Base-by-base conservation (phyloP, 23 tunicate species). In the Clavelina lepadiformis region DNA sequence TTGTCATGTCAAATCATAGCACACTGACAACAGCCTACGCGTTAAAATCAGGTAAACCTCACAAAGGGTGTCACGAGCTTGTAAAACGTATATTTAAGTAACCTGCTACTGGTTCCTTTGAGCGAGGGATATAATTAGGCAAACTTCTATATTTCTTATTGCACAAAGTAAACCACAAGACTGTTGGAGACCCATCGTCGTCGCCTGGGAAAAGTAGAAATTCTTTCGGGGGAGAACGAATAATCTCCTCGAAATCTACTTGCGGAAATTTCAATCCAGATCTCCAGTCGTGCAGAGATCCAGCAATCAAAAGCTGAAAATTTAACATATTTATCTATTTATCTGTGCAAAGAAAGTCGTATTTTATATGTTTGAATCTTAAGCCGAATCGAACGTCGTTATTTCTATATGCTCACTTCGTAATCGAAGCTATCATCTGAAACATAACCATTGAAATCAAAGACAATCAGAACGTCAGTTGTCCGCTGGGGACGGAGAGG, bases 141-240 rank as follows among this genome's bases (percentile, higher is more conserved):
- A 71, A 68, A 5, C 51, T 41, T 53, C 57, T 71, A 36, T 63
- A 86, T 33, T 77, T 46, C 56, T 72, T 86, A 76, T 77, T 86
- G 80, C 71, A 77, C 11, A 86, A 58, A 25, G 95, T 77, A 49
- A 86, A 72, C 95, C 95, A 86, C 21, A 86, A 44, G 1, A 86
- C 84, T 19, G 69, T 78, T 19, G 95, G 95, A 46, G 80, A 77
- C 4, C 72, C 83, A 20, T 75, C 79, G 18, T 64, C 66, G 22
- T 37, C 29, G 58, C 78, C 61, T 55, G 72, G 76, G 30, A 80
- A 70, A 0, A 80, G 38, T 25, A 51, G 77, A 53, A 71, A 54
- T 38, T 80, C 78, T 61, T 72, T 80, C 11, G 78, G 77, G 0
- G 86, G 86, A 36, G 53, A 26, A 20, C 63, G 55, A 15, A 51